phyloP scores from a whole-genome alignment of 2,113 vertebrate species.

The Oceanodroma tethys region DNA sequence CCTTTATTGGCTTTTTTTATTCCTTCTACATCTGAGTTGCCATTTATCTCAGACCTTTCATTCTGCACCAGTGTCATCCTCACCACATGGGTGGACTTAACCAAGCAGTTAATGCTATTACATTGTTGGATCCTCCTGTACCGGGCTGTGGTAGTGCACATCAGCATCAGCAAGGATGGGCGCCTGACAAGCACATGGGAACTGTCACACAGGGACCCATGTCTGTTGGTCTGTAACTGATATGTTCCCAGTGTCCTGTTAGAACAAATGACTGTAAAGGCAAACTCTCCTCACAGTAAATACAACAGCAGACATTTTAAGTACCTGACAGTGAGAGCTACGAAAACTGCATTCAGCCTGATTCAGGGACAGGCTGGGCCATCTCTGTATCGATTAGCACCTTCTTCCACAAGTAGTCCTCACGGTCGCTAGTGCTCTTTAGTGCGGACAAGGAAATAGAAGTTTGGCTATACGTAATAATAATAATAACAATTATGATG shows the following conservation, averaged over 20 bases:
- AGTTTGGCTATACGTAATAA: background rate
- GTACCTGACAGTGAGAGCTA: background rate
- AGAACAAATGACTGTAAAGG: background rate
- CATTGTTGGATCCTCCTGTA: background rate
- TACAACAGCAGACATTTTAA: background rate
- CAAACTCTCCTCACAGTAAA: background rate
- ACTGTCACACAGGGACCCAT: background rate
- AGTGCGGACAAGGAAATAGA: background rate
- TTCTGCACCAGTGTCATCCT: background rate
- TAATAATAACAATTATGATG: background rate
- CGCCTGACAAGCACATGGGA: background rate
- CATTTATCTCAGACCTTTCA: background rate
- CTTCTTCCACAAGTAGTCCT: background rate
- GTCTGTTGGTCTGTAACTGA: background rate
- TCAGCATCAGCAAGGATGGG: background rate
- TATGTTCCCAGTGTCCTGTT: background rate
- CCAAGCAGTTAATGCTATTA: background rate
- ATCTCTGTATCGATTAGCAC: background rate
- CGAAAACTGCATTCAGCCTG: background rate
- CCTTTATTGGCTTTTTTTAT: background rate
- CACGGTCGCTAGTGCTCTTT: rapidly evolving
- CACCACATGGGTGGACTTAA: background rate
- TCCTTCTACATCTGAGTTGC: background rate
- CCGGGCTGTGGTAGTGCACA: background rate
- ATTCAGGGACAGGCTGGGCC: background rate